Percentiles rank a stretch among this genome's conserved stretches.
Conservation (phyloP, 2,888 invertebrate species). For the Bellardia pandia region DNA sequence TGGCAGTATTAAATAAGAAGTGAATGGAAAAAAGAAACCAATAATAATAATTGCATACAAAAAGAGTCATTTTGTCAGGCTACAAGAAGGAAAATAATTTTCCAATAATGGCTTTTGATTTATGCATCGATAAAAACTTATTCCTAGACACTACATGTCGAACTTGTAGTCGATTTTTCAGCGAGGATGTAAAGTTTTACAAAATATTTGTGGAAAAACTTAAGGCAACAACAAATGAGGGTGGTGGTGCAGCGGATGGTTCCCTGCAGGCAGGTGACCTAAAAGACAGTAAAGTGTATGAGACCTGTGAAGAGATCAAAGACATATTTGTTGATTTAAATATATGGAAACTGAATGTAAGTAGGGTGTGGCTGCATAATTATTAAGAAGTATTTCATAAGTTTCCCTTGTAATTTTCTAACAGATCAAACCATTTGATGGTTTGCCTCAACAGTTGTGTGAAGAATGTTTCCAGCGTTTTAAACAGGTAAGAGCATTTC, state of each 20-base stretch:
- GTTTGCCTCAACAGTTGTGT: slow-evolving; percentile 77
- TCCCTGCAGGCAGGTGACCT: slow-evolving; percentile 33
- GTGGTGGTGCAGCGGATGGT: slow-evolving; percentile 37
- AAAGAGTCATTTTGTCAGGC: slow-evolving; percentile 26
- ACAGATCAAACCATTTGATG: slow-evolving; percentile 76
- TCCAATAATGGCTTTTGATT: slow-evolving; percentile 74
- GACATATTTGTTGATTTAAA: slow-evolving; percentile 75
- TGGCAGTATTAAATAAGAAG: slow-evolving; percentile 29
- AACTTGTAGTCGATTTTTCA: slow-evolving; percentile 76
- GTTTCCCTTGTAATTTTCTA: not conserved
- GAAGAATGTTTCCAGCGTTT: slow-evolving; percentile 76
- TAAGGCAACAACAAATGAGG: slow-evolving; percentile 35
- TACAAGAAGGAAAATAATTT: slow-evolving; percentile 32
- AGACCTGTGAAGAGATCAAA: slow-evolving; percentile 72
- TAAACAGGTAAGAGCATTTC: slow-evolving; percentile 75
- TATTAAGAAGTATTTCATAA: no score
- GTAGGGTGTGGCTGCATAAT: slow-evolving; percentile 31
- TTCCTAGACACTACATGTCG: slow-evolving; percentile 77
- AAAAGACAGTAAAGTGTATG: slow-evolving; percentile 53
- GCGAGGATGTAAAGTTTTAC: slow-evolving; percentile 75
- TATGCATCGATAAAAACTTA: slow-evolving; percentile 75
- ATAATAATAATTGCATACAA: slow-evolving; percentile 45
- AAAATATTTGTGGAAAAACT: slow-evolving; percentile 74
- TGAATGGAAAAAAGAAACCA: slow-evolving; percentile 13
- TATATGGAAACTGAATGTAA: slow-evolving; percentile 77